phyloP scores from a whole-genome alignment of 2,797 vertebrate species.

The Huso huso region DNA sequence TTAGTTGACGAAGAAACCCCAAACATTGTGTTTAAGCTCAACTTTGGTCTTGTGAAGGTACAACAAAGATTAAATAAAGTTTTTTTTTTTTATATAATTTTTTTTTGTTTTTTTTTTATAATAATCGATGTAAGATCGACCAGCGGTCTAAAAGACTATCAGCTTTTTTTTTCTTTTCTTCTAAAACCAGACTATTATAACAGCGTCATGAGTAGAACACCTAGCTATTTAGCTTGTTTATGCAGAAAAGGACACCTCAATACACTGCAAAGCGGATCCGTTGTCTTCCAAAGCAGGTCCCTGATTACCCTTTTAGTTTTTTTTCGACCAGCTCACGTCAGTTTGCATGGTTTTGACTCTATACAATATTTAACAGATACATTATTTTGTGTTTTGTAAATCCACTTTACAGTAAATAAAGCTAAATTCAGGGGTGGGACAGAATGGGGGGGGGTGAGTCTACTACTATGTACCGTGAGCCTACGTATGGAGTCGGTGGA shows the following conservation, averaged over 20 bases:
- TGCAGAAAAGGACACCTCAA: slow-evolving; percentile 51
- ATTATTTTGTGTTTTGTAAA: slow-evolving; percentile 37
- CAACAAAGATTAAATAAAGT: slow-evolving; percentile 52
- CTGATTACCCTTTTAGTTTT: slow-evolving; percentile 37
- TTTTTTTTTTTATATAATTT: slow-evolving; percentile 35
- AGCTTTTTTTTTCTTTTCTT: slow-evolving; percentile 27
- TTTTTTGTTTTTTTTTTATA: slow-evolving; percentile 31
- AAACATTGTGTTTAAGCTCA: slow-evolving; percentile 72
- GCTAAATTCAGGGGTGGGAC: slow-evolving; percentile 51
- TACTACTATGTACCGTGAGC: slow-evolving; percentile 50
- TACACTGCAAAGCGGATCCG: slow-evolving; percentile 49
- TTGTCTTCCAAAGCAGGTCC: slow-evolving; percentile 31
- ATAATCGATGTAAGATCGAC: slow-evolving; percentile 75
- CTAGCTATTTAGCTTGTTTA: slow-evolving; percentile 55
- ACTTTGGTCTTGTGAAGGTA: slow-evolving; percentile 75
- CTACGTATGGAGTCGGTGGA: slow-evolving; percentile 32
- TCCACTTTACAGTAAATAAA: slow-evolving; percentile 50
- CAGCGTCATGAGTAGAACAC: slow-evolving; percentile 38
- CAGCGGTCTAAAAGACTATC: slow-evolving; percentile 69
- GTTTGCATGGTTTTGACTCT: slow-evolving; percentile 52
- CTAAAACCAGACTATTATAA: slow-evolving; percentile 61
- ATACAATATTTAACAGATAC: slow-evolving; percentile 45
- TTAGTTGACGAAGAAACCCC: slow-evolving; percentile 69
- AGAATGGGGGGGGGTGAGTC: slow-evolving; percentile 43
- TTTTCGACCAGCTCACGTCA: slow-evolving; percentile 20